Percentiles rank a stretch among this genome's conserved stretches.
Evolutionary conservation across 2,113 vertebrate genomes (phyloP).

Genomic region (Colossoma macropomum): DNA sequence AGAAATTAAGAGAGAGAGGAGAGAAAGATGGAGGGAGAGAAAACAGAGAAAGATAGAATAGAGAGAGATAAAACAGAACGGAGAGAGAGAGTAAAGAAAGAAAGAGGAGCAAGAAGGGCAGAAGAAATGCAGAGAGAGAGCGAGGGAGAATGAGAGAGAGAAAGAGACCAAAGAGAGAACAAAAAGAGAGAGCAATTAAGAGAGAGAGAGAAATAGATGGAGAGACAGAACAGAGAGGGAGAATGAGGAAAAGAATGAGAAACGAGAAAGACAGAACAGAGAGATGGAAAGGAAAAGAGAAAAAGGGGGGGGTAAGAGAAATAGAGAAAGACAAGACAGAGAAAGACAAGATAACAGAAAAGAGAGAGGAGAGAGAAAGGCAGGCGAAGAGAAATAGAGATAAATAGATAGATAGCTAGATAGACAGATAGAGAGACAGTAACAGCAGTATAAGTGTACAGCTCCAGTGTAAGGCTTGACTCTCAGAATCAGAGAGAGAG

Average conservation of each 20-base stretch:
- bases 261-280: not conserved
- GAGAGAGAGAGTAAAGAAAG: not conserved
- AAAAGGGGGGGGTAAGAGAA: not conserved
- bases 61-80: not conserved
- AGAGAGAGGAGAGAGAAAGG: no score
- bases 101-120: not conserved
- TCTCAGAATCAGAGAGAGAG: not conserved
- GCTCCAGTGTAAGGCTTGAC: not conserved
- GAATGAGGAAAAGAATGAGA: no score
- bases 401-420: not conserved
- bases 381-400: no score
- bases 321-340: not conserved
- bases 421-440: no score
- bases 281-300: not conserved
- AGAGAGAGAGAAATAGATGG: no score
- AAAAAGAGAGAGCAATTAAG: no score
- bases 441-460: not conserved
- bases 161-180: no score
- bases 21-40: not conserved
- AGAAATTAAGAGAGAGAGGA: not conserved
- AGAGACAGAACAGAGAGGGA: no score
- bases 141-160: no score
- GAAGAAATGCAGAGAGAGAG: not conserved
- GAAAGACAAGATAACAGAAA: no score
- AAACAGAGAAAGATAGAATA: not conserved